These are phyloP conservation scores for Hydrochoerus hydrochaeris DNA, from an alignment of 2,113 vertebrate genomes.

Conservation along the genomic window DNA sequence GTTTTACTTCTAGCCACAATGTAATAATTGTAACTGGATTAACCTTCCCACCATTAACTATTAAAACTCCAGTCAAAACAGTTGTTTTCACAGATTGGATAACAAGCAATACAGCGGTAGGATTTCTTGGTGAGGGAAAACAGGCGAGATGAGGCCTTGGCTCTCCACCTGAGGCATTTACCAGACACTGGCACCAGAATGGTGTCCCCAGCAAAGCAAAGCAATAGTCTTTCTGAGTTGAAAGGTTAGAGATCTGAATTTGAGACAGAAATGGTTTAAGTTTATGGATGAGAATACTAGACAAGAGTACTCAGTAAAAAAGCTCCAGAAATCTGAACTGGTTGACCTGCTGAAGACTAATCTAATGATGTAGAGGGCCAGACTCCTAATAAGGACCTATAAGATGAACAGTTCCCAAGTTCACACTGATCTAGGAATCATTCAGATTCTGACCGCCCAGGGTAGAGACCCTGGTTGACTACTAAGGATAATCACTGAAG, in stretches of 20 bases:
- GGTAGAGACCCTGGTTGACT: background rate
- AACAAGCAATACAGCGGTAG: background rate
- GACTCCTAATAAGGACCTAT: background rate
- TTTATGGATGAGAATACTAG: background rate
- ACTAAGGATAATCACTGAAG: background rate
- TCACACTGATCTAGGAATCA: background rate
- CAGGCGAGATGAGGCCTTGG: background rate
- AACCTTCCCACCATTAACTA: slow-evolving; percentile 30
- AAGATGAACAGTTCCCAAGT: background rate
- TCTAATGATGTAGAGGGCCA: background rate
- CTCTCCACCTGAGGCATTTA: slow-evolving; percentile 38
- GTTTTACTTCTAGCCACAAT: slow-evolving; percentile 29
- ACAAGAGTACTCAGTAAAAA: background rate
- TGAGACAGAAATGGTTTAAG: background rate
- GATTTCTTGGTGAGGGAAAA: background rate
- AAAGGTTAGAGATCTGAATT: background rate
- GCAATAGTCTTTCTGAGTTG: background rate
- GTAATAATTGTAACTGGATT: slow-evolving; percentile 55
- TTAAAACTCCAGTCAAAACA: slow-evolving; percentile 45
- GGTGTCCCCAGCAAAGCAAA: background rate
- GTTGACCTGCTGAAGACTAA: background rate
- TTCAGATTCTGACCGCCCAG: background rate
- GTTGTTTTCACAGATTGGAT: slow-evolving; percentile 32
- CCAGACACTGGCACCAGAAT: background rate
- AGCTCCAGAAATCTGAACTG: background rate